phyloP scores from a whole-genome alignment of 1,140 invertebrate species.

The Drosophila leontia region DNA sequence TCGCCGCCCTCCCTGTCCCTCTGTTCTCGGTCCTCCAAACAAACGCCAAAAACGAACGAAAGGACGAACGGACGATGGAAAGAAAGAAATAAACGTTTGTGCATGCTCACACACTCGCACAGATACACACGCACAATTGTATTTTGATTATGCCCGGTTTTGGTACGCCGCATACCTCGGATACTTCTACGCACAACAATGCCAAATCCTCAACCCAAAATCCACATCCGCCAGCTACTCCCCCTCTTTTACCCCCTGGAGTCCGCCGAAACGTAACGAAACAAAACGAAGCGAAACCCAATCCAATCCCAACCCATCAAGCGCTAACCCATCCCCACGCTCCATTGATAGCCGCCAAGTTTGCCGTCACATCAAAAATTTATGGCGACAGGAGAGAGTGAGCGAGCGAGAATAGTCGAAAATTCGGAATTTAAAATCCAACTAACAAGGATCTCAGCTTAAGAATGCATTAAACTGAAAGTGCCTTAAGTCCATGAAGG shows the following conservation, averaged over 20 bases:
- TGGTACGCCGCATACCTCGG: conserved; percentile 78
- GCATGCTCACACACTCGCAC: conserved; percentile 58
- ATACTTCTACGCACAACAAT: conserved; percentile 83
- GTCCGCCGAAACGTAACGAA: neutral
- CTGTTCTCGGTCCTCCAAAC: conserved; percentile 35
- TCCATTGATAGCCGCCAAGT: conserved; percentile 72
- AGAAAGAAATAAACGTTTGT: conserved; percentile 59
- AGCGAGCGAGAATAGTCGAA: conserved; percentile 35
- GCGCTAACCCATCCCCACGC: conserved; percentile 9
- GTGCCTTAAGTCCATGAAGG: conserved; percentile 4
- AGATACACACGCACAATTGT: conserved; percentile 71
- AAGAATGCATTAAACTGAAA: conserved; percentile 23
- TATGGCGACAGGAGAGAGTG: conserved; percentile 63
- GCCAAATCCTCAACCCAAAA: conserved; percentile 42
- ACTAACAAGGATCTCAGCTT: conserved; percentile 21
- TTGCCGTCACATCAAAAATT: conserved; percentile 76
- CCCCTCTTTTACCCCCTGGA: neutral
- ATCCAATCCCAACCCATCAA: conserved; percentile 20
- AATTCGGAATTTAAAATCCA: conserved; percentile 46
- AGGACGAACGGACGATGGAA: conserved; percentile 12
- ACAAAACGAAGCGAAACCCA: conserved; percentile 15
- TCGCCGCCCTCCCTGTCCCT: conserved; percentile 6
- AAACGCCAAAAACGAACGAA: conserved; percentile 38
- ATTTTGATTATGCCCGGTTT: conserved; percentile 83
- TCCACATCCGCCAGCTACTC: neutral